A percentile compares a stretch with the other conserved stretches of the same genome.
phyloP scores from a whole-genome alignment of 2,888 invertebrate genomes.

The Andrena fulva region DNA sequence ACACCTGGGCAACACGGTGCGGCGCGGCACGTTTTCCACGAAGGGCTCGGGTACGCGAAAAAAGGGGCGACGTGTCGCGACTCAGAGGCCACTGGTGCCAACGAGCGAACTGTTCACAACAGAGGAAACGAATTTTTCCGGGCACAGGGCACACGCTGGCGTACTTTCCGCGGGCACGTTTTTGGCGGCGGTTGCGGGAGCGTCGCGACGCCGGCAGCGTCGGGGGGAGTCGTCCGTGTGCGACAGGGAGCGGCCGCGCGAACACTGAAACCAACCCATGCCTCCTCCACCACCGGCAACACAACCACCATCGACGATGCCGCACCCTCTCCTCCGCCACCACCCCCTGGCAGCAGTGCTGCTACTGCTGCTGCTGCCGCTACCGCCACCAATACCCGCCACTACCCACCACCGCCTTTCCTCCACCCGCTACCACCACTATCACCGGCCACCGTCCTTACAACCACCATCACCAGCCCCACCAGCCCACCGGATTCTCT shows the following conservation, averaged over 20 bases:
- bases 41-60: conserved; percentile 1
- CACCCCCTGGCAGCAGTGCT: conserved; percentile 60
- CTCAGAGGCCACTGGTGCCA: no score
- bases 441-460: conserved; percentile 51
- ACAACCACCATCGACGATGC: conserved; percentile 68
- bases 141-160: conserved; percentile 24
- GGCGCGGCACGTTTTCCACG: conserved; percentile 17
- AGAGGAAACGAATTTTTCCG: conserved; percentile 46
- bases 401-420: conserved; percentile 44
- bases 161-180: conserved; percentile 72
- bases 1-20: conserved; percentile 3
- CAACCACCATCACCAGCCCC: conserved; percentile 50
- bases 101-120: conserved; percentile 16
- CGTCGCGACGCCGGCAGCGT: conserved; percentile 71
- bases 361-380: conserved; percentile 49
- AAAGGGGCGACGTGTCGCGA: not conserved
- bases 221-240: conserved; percentile 75
- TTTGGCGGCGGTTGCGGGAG: conserved; percentile 67
- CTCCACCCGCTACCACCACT: conserved; percentile 57
- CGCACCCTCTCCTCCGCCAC: conserved; percentile 67
- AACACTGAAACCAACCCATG: conserved; percentile 81
- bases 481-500: conserved; percentile 58
- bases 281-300: conserved; percentile 74
- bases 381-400: conserved; percentile 16
- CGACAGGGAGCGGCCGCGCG: conserved; percentile 84